Base-by-base conservation (phyloP, 1,140 invertebrate species). In the Arctopsyche grandis region DNA sequence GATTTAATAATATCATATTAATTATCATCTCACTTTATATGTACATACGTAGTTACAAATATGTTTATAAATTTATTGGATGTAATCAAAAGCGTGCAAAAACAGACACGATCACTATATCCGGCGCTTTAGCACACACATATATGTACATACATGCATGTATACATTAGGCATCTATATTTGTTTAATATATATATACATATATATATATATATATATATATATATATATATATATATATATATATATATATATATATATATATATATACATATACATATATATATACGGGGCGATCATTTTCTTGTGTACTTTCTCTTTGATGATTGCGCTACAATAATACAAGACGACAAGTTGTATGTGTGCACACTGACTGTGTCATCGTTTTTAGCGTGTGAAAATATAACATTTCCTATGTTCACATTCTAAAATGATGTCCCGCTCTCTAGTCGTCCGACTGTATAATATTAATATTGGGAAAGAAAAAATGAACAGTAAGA, bases 271-370 rank as follows among this genome's bases (percentile, higher is more conserved):
- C 44, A 46, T 46, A 46, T 46, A 63, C 24, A 63, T 63, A 22
- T 63, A 22, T 66, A 66, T 26, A 60, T 12, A 66, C 24, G 22
- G 24, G 16, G 24, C 24, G 63, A 66, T 66, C 63, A 66, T 66
- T 66, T 66, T 66, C 63, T 66, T 66, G 7, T 21, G 63, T 24
- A 66, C 63, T 66, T 66, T 66, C 63, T 66, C 63, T 66, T 66
- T 66, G 24, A 66, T 66, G 63, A 66, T 66, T 22, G 63, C 63
- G 21, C 19, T 26, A 66, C 63, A 66, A 66, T 66, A 66, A 66
- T 66, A 26, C 63, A 22, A 38, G 21, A 66, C 63, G 63, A 60
- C 58, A 60, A 60, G 48, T 52, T 16, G 16, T 16, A 52, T 52
- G 48, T 52, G 16, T 12, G 16, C 16, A 52, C 14, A 66, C 24